Percentiles rank a stretch among this genome's conserved stretches.
Conservation (phyloP, 2,797 vertebrate genomes). For the Microctenopoma stevenorrisi region DNA sequence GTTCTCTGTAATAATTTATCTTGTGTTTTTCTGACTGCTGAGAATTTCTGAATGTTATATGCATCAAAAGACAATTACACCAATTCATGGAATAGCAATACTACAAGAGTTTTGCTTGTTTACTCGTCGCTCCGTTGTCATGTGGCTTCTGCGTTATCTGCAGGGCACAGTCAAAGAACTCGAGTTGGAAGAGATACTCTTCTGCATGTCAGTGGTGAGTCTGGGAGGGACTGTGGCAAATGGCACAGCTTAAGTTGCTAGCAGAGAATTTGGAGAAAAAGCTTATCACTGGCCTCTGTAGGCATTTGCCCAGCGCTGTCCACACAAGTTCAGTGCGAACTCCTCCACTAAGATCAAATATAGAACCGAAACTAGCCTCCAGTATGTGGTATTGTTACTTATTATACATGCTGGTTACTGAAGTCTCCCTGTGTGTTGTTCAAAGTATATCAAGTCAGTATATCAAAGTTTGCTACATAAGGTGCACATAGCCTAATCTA, state of each 20-base stretch:
- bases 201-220: slow-evolving; percentile 51
- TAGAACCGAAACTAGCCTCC: slow-evolving; percentile 24
- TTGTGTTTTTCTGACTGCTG: not conserved
- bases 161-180: slow-evolving; percentile 36
- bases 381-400: slow-evolving; percentile 23
- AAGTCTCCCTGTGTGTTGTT: not conserved
- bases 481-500: not conserved
- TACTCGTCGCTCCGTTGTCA: slow-evolving; percentile 19
- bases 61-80: not conserved
- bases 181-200: slow-evolving; percentile 36
- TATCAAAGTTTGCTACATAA: not conserved
- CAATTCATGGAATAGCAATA: slow-evolving; percentile 1
- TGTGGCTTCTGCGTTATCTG: slow-evolving; percentile 40
- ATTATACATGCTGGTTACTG: not conserved
- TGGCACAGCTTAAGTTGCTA: slow-evolving; percentile 63
- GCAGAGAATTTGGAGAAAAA: slow-evolving; percentile 53
- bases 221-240: slow-evolving; percentile 62
- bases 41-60: not conserved
- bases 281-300: slow-evolving; percentile 48
- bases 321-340: slow-evolving; percentile 44
- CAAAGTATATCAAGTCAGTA: not conserved
- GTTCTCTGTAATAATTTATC: not conserved
- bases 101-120: slow-evolving; percentile 20
- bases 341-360: slow-evolving; percentile 42
- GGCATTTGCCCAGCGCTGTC: slow-evolving; percentile 44